These are phyloP conservation scores for Syngnathus typhle DNA, from an alignment of 2,113 vertebrate genomes.

Conservation along the genomic window DNA sequence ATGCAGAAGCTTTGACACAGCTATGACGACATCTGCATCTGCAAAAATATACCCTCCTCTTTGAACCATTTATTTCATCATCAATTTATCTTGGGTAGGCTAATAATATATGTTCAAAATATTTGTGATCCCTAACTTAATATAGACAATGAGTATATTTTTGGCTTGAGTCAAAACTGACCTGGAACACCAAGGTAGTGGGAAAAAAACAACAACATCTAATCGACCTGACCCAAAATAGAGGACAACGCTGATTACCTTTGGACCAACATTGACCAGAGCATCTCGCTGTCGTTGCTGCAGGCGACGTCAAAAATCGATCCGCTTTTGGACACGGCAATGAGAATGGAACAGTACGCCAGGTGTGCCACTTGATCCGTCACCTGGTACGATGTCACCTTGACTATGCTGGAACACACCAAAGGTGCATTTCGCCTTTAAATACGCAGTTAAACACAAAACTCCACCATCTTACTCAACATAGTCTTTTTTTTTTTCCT, in stretches of 20 bases:
- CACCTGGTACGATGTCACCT: constrained; percentile 27
- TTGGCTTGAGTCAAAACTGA: too few species aligned
- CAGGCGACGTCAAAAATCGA: rapidly evolving
- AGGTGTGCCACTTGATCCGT: not conserved
- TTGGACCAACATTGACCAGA: rapidly evolving
- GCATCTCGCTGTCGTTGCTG: rapidly evolving
- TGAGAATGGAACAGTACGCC: constrained; percentile 40
- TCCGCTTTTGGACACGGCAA: constrained; percentile 10
- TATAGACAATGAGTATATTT: too few species aligned
- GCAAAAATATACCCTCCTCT: too few species aligned
- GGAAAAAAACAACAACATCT: not conserved
- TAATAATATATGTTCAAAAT: too few species aligned
- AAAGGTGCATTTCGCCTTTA: not conserved
- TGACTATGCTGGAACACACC: constrained; percentile 42
- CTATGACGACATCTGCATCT: too few species aligned
- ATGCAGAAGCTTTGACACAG: too few species aligned
- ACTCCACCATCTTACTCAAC: not conserved
- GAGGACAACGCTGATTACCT: constrained; percentile 12
- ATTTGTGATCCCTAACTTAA: too few species aligned
- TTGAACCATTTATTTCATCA: too few species aligned
- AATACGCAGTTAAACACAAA: not conserved
- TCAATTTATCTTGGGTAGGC: too few species aligned
- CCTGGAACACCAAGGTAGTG: not conserved
- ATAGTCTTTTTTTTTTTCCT: too few species aligned
- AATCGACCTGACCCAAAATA: not conserved